A percentile compares a stretch with the other conserved stretches of the same genome.
Conservation (phyloP, 2,888 invertebrate genomes). For the Sthenelais limicola region DNA sequence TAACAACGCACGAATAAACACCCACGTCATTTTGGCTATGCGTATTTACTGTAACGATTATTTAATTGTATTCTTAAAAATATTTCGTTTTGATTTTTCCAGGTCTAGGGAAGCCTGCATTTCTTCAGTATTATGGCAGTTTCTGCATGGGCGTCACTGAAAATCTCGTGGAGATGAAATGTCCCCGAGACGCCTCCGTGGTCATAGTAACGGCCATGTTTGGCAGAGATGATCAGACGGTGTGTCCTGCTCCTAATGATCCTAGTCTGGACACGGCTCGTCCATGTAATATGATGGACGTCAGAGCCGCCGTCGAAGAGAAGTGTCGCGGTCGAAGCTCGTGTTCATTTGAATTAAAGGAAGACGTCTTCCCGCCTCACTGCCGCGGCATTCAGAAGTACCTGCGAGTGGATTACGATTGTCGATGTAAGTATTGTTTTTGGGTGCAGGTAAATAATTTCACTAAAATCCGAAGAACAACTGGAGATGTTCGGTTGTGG, state of each 20-base stretch:
- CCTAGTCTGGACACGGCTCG: neutral
- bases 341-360: neutral
- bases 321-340: neutral
- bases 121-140: neutral
- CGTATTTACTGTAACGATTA: too few relatives aligned
- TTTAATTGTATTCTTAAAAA: too few relatives aligned
- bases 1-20: too few relatives aligned
- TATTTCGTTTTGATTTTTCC: neutral
- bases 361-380: neutral
- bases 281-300: neutral
- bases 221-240: neutral
- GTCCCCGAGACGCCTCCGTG: neutral
- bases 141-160: neutral
- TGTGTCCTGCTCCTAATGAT: neutral
- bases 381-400: neutral
- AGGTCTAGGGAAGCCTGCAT: neutral
- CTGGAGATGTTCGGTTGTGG: too few relatives aligned
- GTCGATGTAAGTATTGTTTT: neutral
- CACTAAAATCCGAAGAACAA: too few relatives aligned
- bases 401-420: neutral
- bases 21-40: too few relatives aligned
- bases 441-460: too few relatives aligned
- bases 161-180: slow-evolving; percentile 18
- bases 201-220: neutral
- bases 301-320: neutral